Evolutionary conservation across 2,113 vertebrate genomes (phyloP).

Genomic region (Pseudorasbora parva): DNA sequence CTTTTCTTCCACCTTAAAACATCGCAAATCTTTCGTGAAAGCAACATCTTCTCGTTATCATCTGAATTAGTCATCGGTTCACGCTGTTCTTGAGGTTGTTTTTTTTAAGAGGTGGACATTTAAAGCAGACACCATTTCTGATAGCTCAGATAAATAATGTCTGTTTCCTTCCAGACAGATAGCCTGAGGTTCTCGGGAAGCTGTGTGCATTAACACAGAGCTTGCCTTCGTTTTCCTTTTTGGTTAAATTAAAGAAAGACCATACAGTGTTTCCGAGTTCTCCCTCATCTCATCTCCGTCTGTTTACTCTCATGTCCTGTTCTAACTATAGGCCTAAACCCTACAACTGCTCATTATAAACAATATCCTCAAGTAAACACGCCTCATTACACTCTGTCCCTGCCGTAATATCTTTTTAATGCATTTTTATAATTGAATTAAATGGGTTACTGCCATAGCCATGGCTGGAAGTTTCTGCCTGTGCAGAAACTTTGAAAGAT

Average conservation of each 20-base stretch:
- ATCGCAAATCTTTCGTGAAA: neutral
- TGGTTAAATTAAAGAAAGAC: conserved; percentile 48
- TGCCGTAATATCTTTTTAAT: conserved; percentile 85
- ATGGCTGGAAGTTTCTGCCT: conserved; percentile 67
- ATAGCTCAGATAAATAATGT: conserved; percentile 29
- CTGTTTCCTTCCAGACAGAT: conserved; percentile 24
- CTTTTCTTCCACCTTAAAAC: neutral
- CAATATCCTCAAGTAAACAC: conserved; percentile 82
- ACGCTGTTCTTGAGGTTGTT: neutral
- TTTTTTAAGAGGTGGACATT: neutral
- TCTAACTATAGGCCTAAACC: conserved; percentile 68
- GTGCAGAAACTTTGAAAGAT: conserved; percentile 62
- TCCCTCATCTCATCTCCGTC: conserved; percentile 38
- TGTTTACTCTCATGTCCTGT: conserved; percentile 58
- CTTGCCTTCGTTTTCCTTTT: conserved; percentile 12
- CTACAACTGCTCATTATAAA: conserved; percentile 81
- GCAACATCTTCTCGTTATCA: neutral
- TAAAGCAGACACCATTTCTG: conserved; percentile 16
- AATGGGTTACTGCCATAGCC: conserved; percentile 77
- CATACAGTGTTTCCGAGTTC: conserved; percentile 41
- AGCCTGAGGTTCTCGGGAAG: conserved; percentile 28
- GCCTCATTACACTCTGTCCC: conserved; percentile 82
- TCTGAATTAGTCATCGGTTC: neutral
- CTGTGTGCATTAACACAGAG: conserved; percentile 27
- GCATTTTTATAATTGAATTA: conserved; percentile 86